A percentile compares a stretch with the other conserved stretches of the same genome.
Conservation (phyloP, 92 coral and sea anemone species). For the Porites evermanni region DNA sequence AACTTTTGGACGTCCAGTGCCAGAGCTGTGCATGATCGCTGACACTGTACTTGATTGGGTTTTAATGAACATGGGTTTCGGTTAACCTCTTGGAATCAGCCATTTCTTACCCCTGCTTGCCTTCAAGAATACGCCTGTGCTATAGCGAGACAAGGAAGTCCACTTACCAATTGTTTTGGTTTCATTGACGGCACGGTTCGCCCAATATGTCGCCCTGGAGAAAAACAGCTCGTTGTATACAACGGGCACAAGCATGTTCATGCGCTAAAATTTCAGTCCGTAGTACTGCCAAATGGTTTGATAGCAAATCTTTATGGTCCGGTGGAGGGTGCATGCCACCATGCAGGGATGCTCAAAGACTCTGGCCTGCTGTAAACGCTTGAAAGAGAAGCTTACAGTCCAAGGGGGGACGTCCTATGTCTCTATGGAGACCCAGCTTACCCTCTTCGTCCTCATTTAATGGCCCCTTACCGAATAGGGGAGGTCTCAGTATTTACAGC, state of each 20-base stretch:
- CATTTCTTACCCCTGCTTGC: constrained; percentile 45
- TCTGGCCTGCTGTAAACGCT: constrained; percentile 31
- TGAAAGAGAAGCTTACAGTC: constrained; percentile 31
- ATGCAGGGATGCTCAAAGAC: constrained; percentile 57
- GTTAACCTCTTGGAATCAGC: constrained; percentile 40
- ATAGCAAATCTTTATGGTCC: too few species aligned
- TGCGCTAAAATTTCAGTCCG: too few species aligned
- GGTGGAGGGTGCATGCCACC: constrained; percentile 33
- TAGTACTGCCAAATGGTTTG: too few species aligned
- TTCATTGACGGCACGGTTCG: constrained; percentile 5
- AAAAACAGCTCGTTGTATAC: too few species aligned
- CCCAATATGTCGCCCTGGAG: not conserved
- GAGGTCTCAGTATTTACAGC: not conserved
- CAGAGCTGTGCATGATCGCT: too few species aligned
- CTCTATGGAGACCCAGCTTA: too few species aligned
- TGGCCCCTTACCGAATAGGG: constrained; percentile 2
- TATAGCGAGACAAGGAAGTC: not conserved
- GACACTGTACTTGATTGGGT: not conserved
- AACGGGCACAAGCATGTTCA: too few species aligned
- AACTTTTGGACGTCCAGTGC: too few species aligned
- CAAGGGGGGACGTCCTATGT: constrained; percentile 20
- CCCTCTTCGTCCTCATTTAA: constrained; percentile 1
- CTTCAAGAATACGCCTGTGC: not conserved
- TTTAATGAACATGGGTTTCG: not conserved
- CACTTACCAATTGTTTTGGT: not conserved